Evolutionary conservation across 2,797 vertebrate genomes (phyloP).

Genomic region (Tachyglossus aculeatus): DNA sequence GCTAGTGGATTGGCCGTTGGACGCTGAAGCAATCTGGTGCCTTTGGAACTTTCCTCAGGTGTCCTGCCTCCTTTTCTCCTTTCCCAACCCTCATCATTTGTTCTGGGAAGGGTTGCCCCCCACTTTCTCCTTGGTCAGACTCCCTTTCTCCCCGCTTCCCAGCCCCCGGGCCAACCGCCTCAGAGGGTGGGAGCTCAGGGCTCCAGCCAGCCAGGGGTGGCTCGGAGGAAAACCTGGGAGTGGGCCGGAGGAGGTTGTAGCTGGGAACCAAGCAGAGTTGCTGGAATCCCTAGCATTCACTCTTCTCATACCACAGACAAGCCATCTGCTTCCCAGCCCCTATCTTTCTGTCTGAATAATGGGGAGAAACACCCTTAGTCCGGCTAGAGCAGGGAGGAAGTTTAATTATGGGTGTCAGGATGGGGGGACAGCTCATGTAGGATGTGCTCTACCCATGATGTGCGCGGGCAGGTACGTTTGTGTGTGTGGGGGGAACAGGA

Average conservation of each 20-base stretch:
- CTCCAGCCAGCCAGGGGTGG: neutral
- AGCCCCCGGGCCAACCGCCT: neutral
- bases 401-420: no score
- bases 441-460: no score
- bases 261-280: neutral
- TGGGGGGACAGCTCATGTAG: no score
- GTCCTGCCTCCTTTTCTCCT: neutral
- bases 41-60: neutral
- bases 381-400: no score
- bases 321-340: neutral
- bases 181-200: neutral
- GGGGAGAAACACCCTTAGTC: no score
- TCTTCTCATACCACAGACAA: neutral
- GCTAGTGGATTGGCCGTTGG: neutral
- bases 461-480: neutral
- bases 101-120: neutral
- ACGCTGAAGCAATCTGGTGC: neutral
- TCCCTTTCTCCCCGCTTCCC: neutral
- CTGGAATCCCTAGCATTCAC: neutral
- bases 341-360: neutral
- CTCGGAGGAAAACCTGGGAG: conserved; percentile 5
- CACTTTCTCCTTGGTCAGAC: neutral
- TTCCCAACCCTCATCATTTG: neutral
- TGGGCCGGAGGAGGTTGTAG: neutral
- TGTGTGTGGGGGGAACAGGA: neutral